These are phyloP conservation scores for Clamator glandarius DNA, from an alignment of 2,797 vertebrate species.

Conservation along the genomic window DNA sequence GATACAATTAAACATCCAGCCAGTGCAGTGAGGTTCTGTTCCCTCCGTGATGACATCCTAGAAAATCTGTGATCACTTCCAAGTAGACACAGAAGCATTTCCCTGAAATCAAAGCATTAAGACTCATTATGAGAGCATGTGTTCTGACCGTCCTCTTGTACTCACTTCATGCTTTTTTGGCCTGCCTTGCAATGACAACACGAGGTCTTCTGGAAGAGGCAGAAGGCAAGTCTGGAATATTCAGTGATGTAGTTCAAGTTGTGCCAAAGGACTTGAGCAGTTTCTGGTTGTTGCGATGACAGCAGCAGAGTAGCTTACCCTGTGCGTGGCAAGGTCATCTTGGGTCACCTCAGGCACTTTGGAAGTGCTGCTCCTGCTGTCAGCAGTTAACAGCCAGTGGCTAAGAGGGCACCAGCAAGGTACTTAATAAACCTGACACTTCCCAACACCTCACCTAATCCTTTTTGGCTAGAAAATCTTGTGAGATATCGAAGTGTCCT, in stretches of 20 bases:
- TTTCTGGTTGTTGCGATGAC: not conserved
- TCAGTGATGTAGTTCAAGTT: not conserved
- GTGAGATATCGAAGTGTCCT: not conserved
- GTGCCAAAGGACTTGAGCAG: not conserved
- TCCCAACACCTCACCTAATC: not conserved
- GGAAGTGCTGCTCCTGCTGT: not conserved
- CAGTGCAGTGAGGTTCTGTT: not conserved
- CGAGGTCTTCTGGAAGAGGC: not conserved
- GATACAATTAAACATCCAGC: not conserved
- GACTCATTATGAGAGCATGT: fast-evolving
- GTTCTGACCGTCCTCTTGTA: not conserved
- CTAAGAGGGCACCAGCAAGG: not conserved
- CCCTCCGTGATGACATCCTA: not conserved
- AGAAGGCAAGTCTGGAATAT: not conserved
- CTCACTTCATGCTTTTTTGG: not conserved
- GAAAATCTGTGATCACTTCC: not conserved
- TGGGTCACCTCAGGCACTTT: not conserved
- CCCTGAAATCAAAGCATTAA: constrained; percentile 20
- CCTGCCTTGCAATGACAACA: not conserved
- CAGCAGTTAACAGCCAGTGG: not conserved
- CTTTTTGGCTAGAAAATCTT: not conserved
- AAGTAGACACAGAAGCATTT: not conserved
- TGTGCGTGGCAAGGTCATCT: not conserved
- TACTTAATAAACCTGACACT: not conserved
- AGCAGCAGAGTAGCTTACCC: not conserved